Evolutionary conservation across 30 jellyfish, hydroid and myxozoan species (phyloP).

Genomic region (Nemopilema nomurai): DNA sequence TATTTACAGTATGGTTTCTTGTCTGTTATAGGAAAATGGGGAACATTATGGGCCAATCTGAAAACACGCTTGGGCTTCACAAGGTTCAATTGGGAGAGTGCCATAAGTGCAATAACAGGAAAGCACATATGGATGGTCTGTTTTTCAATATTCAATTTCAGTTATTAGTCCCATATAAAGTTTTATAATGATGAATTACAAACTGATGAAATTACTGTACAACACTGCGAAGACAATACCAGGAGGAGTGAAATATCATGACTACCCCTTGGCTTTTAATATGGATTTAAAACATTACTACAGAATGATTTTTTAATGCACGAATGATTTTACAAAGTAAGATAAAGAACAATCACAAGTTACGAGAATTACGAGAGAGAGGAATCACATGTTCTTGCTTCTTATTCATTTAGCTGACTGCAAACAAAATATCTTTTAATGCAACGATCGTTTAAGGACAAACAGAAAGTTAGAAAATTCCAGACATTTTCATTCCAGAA

Average conservation of each 20-base stretch:
- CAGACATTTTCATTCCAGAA: too few species aligned
- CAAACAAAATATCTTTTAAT: too few species aligned
- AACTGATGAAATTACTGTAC: conserved; percentile 2
- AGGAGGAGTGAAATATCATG: conserved; percentile 19
- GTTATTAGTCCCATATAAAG: background rate
- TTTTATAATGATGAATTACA: background rate
- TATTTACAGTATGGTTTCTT: too few species aligned
- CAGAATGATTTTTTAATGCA: too few species aligned
- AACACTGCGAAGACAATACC: conserved; percentile 11
- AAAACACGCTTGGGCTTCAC: background rate
- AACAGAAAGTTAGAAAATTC: too few species aligned
- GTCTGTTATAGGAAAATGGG: background rate
- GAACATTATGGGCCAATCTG: conserved; percentile 1
- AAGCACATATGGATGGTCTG: background rate
- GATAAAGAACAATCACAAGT: too few species aligned
- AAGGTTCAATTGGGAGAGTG: conserved; percentile 10
- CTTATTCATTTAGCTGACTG: too few species aligned
- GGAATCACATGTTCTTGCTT: too few species aligned
- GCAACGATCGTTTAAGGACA: too few species aligned
- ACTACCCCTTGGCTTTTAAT: conserved; percentile 19
- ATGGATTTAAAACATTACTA: too few species aligned
- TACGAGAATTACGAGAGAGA: too few species aligned
- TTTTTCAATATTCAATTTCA: background rate
- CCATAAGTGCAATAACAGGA: background rate
- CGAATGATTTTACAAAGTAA: too few species aligned